A percentile compares a stretch with the other conserved stretches of the same genome.
Conservation (phyloP, 23 tunicate species). For the Trididemnum miniatum region DNA sequence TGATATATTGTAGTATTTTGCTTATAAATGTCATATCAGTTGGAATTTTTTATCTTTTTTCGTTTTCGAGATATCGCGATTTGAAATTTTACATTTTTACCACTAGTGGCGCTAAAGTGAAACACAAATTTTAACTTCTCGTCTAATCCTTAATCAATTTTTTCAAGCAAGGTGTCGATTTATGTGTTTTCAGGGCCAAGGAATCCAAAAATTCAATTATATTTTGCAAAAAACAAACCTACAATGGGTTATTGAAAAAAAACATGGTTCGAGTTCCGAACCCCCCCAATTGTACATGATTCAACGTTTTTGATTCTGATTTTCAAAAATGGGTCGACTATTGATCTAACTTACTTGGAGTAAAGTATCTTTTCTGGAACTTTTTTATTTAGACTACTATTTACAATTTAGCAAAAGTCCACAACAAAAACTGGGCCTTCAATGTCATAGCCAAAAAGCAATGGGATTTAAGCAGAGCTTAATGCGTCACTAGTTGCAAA, state of each 20-base stretch:
- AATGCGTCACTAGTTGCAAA: too few relatives aligned
- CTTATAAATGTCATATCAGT: neutral
- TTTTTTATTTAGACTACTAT: too few relatives aligned
- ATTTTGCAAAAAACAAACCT: neutral
- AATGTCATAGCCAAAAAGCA: too few relatives aligned
- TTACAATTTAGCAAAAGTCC: too few relatives aligned
- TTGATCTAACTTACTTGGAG: too few relatives aligned
- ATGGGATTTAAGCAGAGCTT: too few relatives aligned
- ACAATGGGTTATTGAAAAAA: neutral
- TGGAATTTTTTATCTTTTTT: neutral
- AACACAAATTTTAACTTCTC: neutral
- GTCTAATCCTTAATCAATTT: neutral
- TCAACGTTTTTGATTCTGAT: too few relatives aligned
- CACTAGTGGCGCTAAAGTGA: neutral
- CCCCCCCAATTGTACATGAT: too few relatives aligned
- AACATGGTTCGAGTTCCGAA: neutral
- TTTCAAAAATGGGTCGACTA: too few relatives aligned
- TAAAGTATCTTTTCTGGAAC: too few relatives aligned
- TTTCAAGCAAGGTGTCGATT: neutral
- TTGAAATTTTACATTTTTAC: constrained; percentile 4
- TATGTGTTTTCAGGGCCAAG: neutral
- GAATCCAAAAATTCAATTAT: neutral
- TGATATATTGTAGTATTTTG: neutral
- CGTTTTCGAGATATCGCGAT: neutral
- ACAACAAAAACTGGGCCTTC: too few relatives aligned